Conservation (phyloP, 2,113 vertebrate species). For the Gyps fulvus region DNA sequence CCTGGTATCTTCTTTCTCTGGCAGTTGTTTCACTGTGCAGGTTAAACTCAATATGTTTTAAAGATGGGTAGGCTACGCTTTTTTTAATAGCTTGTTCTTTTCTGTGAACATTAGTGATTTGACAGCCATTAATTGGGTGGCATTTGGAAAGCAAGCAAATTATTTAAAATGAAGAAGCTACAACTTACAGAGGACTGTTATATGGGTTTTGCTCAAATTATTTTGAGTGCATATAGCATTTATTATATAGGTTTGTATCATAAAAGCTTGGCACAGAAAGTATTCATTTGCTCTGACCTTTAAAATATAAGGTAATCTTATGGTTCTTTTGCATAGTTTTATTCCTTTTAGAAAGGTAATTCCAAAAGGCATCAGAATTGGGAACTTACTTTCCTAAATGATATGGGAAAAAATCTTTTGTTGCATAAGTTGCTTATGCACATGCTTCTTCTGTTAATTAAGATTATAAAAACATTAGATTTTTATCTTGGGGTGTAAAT, state of each 20-base stretch:
- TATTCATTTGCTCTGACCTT: neutral
- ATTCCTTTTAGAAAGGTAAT: neutral
- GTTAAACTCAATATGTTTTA: neutral
- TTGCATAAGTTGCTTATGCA: neutral
- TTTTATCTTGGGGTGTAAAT: neutral
- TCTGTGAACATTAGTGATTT: neutral
- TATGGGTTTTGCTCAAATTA: neutral
- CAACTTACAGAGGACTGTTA: neutral
- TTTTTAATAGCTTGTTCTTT: neutral
- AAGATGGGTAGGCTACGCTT: neutral
- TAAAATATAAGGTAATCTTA: neutral
- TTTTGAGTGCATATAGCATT: neutral
- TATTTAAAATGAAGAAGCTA: neutral
- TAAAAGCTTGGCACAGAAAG: neutral
- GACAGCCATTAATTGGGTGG: neutral
- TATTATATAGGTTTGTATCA: neutral
- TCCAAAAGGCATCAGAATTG: neutral
- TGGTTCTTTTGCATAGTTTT: neutral
- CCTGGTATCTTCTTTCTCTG: neutral
- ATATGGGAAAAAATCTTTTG: neutral
- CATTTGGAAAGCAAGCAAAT: neutral
- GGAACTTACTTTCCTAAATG: neutral
- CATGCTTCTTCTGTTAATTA: neutral
- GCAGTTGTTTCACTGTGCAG: neutral
- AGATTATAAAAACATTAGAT: neutral